These are phyloP conservation scores for Drosophila tropicalis DNA, from an alignment of 1,140 invertebrate genomes.

Conservation along the genomic window DNA sequence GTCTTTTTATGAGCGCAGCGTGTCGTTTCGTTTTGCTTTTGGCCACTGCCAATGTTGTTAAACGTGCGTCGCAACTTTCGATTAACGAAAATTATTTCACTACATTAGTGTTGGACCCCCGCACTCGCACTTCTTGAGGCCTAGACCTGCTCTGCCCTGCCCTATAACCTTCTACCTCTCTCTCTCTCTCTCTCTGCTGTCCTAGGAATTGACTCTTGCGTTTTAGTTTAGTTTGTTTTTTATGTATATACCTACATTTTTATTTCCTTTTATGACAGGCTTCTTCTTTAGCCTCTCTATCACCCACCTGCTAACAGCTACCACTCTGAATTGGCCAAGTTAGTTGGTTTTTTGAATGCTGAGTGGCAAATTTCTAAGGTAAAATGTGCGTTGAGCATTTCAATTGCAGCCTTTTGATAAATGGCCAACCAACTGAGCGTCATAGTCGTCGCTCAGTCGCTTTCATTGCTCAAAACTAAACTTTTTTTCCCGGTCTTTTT, in stretches of 20 bases:
- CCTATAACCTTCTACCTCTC: background rate
- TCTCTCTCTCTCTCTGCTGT: background rate
- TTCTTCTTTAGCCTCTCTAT: constrained; percentile 1
- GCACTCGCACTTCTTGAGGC: constrained; percentile 25
- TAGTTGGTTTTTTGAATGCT: constrained; percentile 38
- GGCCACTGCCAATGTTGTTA: constrained; percentile 57
- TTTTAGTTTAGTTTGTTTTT: constrained; percentile 59
- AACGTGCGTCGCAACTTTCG: constrained; percentile 77
- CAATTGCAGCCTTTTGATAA: constrained; percentile 76
- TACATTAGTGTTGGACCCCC: constrained; percentile 58
- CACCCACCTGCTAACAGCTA: background rate
- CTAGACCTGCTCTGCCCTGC: background rate
- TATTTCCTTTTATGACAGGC: constrained; percentile 60
- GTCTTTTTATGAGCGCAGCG: constrained; percentile 77
- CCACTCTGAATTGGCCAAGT: constrained; percentile 50
- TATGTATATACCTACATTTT: constrained; percentile 32
- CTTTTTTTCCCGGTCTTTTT: constrained; percentile 27
- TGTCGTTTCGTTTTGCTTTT: constrained; percentile 58
- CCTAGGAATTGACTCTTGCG: constrained; percentile 38
- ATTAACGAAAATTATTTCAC: constrained; percentile 80
- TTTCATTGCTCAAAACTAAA: constrained; percentile 66
- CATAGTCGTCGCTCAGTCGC: constrained; percentile 34
- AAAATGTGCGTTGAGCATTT: constrained; percentile 67
- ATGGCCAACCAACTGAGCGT: constrained; percentile 58
- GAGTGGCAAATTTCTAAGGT: constrained; percentile 62